phyloP scores from a whole-genome alignment of 2,888 invertebrate species.

The Panorpa germanica region DNA sequence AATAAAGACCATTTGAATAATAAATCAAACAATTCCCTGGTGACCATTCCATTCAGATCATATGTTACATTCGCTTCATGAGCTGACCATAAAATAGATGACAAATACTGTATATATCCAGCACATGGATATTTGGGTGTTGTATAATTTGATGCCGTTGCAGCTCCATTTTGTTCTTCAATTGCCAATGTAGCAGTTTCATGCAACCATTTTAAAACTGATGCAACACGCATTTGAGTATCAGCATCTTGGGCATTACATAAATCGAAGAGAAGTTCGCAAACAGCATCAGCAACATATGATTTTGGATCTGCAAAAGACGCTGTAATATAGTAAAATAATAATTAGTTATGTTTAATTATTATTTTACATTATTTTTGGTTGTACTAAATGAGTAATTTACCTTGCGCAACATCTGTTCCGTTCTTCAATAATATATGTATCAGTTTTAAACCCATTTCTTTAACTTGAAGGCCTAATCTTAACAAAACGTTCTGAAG shows the following conservation, averaged over 20 bases:
- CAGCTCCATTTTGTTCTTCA: slow-evolving; percentile 17
- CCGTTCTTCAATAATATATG: slow-evolving; percentile 37
- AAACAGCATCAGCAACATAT: slow-evolving; percentile 37
- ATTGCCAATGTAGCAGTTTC: slow-evolving; percentile 31
- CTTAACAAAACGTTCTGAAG: slow-evolving; percentile 50
- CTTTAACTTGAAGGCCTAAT: slow-evolving; percentile 42
- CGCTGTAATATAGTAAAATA: no score
- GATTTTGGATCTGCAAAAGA: no score
- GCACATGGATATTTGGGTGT: no score
- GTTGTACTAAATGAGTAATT: slow-evolving; percentile 9
- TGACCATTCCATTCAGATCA: slow-evolving; percentile 46
- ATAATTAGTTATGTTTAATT: slow-evolving; percentile 1
- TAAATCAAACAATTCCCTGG: slow-evolving; percentile 54
- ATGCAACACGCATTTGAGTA: slow-evolving; percentile 38
- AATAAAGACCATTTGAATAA: slow-evolving; percentile 59
- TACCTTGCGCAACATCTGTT: slow-evolving; percentile 22
- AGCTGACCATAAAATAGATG: slow-evolving; percentile 62
- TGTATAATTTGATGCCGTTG: slow-evolving; percentile 20
- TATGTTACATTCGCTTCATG: slow-evolving; percentile 40
- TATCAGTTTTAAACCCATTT: slow-evolving; percentile 35
- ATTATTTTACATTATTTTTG: background rate
- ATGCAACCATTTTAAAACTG: slow-evolving; percentile 56
- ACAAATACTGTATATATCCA: slow-evolving; percentile 52
- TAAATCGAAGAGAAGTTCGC: slow-evolving; percentile 63
- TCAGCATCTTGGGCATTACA: slow-evolving; percentile 34